Base-by-base conservation (phyloP, 2,113 vertebrate species). In the Etia nguti region DNA sequence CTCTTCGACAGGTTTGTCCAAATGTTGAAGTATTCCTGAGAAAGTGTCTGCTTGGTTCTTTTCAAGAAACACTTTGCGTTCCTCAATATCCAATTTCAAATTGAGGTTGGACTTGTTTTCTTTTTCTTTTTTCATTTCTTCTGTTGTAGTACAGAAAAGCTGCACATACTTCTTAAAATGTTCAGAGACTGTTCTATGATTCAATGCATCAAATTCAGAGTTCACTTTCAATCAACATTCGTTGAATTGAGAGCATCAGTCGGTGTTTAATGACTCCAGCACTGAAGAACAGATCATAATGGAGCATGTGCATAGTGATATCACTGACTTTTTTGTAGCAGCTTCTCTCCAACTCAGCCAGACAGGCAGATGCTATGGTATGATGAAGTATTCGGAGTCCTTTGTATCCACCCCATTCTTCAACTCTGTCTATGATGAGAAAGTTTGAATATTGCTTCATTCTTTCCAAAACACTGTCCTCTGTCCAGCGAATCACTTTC, bases 211-310 rank as follows among this genome's bases (percentile, higher is more conserved):
- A 92, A 93, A 93, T 93, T 96, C 12, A 24, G 88, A 60, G 89
- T 54, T 91, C 92, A 43, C 95, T 86, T 60, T 84, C 73, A 85
- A 95, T 91, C 6, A 96, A 36, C 92, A 96, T 91, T 6, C 54
- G 68, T 16, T 83, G 0, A 26, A 95, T 68, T 48, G 90, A 91
- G 8, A 1, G 41, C 88, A 93, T 85, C 2, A 95, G 88, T 41
- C 56, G 2, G 41, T 93, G 1, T 86, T 92, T 93, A 41, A 91
- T 90, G 9, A 94, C 90, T 9, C 68, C 24, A 4, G 3, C 2
- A 56, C 87, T 90, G 88, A 94, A 96, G 48, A 96, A 93, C 22
- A 93, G 62, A 62, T 95, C 92, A 81, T 57, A 94, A 8, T 93
- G 90, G 3, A 96, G 90, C 50, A 95, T 90, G 0, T 86, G 54